These are phyloP conservation scores for Fundulus diaphanus DNA, from an alignment of 2,797 vertebrate species.

Conservation along the genomic window DNA sequence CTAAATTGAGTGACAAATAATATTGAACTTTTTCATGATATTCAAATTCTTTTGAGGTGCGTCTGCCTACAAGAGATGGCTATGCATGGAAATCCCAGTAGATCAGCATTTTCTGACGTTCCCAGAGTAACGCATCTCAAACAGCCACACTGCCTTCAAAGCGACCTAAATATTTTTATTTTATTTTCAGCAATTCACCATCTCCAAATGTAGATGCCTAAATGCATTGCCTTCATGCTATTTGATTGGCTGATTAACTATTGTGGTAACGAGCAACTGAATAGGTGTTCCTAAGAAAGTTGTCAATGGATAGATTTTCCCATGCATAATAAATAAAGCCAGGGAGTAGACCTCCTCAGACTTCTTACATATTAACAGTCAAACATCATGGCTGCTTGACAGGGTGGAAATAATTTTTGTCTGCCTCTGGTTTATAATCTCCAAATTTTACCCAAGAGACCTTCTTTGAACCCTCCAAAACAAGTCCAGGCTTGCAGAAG, in stretches of 20 bases:
- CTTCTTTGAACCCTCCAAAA: conserved; percentile 51
- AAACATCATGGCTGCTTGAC: conserved; percentile 29
- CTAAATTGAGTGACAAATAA: too few relatives aligned
- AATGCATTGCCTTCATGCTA: background rate
- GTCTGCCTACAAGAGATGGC: too few relatives aligned
- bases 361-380: conserved; percentile 49
- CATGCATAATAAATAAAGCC: background rate
- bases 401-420: conserved; percentile 34
- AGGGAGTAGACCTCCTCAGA: background rate
- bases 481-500: conserved; percentile 43
- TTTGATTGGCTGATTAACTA: background rate
- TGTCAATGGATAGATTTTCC: background rate
- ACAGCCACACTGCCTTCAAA: background rate
- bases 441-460: conserved; percentile 47
- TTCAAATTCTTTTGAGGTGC: too few relatives aligned
- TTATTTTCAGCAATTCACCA: background rate
- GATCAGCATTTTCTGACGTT: background rate
- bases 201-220: background rate
- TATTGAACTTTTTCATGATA: too few relatives aligned
- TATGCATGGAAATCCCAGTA: background rate
- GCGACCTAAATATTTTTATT: background rate
- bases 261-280: background rate
- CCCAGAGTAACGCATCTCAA: background rate
- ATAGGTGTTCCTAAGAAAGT: background rate
- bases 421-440: conserved; percentile 45